Percentiles rank a stretch among this genome's conserved stretches.
phyloP scores from a whole-genome alignment of 2,888 invertebrate species.

The Pomacea canaliculata region DNA sequence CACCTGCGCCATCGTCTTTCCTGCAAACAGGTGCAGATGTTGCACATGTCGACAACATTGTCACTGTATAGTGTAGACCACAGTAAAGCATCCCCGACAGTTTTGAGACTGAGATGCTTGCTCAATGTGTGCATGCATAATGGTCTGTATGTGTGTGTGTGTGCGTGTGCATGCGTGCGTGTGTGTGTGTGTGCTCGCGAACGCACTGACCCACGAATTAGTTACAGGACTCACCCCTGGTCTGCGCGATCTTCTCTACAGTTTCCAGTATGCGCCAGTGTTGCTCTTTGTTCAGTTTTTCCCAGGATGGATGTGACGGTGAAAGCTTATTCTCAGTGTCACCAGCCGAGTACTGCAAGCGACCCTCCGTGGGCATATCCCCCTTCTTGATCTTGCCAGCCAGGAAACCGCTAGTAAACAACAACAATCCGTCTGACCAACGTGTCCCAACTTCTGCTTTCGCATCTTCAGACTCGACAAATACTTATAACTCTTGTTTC shows the following conservation, averaged over 20 bases:
- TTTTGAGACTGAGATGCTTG: too few relatives aligned
- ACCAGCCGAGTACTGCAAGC: conserved; percentile 6
- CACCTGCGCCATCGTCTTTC: conserved; percentile 54
- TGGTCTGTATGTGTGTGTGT: too few relatives aligned
- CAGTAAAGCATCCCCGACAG: too few relatives aligned
- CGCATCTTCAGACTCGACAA: too few relatives aligned
- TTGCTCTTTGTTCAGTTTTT: not conserved
- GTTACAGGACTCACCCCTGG: not conserved
- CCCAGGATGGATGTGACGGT: not conserved
- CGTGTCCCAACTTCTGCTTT: too few relatives aligned
- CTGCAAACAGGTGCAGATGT: conserved; percentile 27
- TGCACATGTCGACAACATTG: not conserved
- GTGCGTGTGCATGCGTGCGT: too few relatives aligned
- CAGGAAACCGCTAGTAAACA: conserved; percentile 28
- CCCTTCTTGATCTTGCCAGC: conserved; percentile 32
- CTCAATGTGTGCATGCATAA: too few relatives aligned
- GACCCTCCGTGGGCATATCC: conserved; percentile 25
- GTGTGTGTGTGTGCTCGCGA: too few relatives aligned
- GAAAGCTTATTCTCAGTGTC: not conserved
- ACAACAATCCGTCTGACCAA: too few relatives aligned
- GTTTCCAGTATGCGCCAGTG: conserved; percentile 1
- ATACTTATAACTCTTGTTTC: too few relatives aligned
- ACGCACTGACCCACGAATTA: too few relatives aligned
- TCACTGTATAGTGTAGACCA: too few relatives aligned
- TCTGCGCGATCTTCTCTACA: not conserved